Evolutionary conservation across 2,113 vertebrate genomes (phyloP), one percentile per base, ranked within the genome.

Genomic region (Nymphicus hollandicus): DNA sequence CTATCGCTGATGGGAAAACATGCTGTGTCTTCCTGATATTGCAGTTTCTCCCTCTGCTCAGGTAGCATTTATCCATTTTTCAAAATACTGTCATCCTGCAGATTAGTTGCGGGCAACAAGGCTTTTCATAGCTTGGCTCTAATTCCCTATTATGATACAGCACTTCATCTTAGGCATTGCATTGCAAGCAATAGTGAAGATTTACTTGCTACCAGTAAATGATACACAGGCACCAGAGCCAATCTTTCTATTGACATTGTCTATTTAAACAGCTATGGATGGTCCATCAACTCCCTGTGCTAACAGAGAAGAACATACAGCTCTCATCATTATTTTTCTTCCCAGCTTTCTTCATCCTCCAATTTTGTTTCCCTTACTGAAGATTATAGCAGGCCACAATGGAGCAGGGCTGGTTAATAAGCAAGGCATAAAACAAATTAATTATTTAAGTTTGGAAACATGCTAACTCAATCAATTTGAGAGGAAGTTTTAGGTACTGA

Each of bases 11-110:
- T 6, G 5, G 65, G 70, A 72, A 87, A 91, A 73, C 82, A 91
- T 8, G 10, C 56, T 85, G 44, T 60, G 41, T 61, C 66, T 91
- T 91, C 70, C 81, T 53, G 41, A 49, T 91, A 87, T 1, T 85
- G 49, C 49, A 91, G 0, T 31, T 41, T 11, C 20, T 3, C 3
- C 24, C 33, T 28, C 44, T 23, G 6, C 46, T 69, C 86, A 85
- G 74, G 87, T 91, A 87, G 44, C 31, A 44, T 85, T 91, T 82
- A 94, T 84, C 56, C 14, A 41, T 85, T 89, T 95, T 93, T 76
- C 27, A 10, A 79, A 92, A 92, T 46, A 69, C 66, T 12, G n/a
- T 41, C 81, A 55, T 72, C 52, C 61, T 86, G 28, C 22, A 63
- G 76, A 80, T 88, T 83, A 94, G 68, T 66, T 86, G 80, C 4